Evolutionary conservation across 53 echinoderm and acorn worm species (phyloP), one percentile per base, ranked within the genome.

Genomic region (Luidia sarsii): DNA sequence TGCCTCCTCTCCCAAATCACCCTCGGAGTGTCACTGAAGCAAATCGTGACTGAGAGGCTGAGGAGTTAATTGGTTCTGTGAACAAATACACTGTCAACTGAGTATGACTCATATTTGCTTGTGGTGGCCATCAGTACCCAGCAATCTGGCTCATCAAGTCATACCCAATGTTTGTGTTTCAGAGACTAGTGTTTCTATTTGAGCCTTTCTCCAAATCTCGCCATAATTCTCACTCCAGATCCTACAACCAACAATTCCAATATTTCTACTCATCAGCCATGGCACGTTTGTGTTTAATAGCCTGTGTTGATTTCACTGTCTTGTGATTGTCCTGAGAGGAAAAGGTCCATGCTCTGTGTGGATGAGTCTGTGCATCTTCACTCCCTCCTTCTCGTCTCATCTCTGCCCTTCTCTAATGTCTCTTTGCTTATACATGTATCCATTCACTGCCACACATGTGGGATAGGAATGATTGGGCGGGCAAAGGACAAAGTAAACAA

Each of bases 111-210:
- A 72, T 55, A 38, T 24, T 52, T 72, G 72, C 55, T 33, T 72
- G 72, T 56, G 35, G 8, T 54, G 56, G 56, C 38, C 72, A 72
- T 39, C 72, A 54, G 56, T 72, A 63, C 63, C 19, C 63, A 34
- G 32, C n/a, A 45, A 41, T 67, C 41, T 67, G 24, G 7, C 36
- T 72, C 72, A 56, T 72, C 55, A 38, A 56, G 37, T 72, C 37
- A 72, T 72, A 54, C 54, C 72, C 54, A 36, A 72, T 72, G 72
- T 72, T 72, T 72, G 72, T 72, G 72, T 56, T 72, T 38, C 54
- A 32, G 27, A 37, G 33, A 54, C 16, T 52, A 23, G 21, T 72
- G 11, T 41, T 41, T 41, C 11, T 41, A 41, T 41, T 11, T n/a
- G n/a, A n/a, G 11, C 11, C 11, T 41, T 41, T 41, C 31, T 72